phyloP scores from a whole-genome alignment of 2,797 vertebrate species.

The Huso huso region DNA sequence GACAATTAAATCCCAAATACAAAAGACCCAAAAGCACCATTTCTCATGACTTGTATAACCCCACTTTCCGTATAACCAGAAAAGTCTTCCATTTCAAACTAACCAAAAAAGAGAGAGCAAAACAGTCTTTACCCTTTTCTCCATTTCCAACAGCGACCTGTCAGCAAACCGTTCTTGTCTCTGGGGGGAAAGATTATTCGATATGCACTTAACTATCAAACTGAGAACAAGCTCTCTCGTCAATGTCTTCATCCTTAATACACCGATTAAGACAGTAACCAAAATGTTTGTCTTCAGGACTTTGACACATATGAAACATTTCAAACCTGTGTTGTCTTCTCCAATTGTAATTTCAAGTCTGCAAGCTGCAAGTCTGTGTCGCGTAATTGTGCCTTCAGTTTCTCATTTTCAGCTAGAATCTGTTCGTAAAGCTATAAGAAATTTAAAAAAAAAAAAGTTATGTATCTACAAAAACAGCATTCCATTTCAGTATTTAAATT shows the following conservation, averaged over 20 bases:
- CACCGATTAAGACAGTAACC: too few species aligned
- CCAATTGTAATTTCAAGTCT: slow-evolving; percentile 90
- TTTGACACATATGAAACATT: background rate
- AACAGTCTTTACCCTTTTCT: slow-evolving; percentile 88
- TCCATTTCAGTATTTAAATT: too few species aligned
- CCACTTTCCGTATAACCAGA: too few species aligned
- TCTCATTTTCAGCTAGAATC: slow-evolving; percentile 94
- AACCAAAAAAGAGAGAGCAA: background rate
- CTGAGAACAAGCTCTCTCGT: background rate
- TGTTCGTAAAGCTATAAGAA: slow-evolving; percentile 85
- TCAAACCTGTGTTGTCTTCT: slow-evolving; percentile 93
- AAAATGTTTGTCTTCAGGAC: too few species aligned
- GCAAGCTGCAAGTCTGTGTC: slow-evolving; percentile 90
- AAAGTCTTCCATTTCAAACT: too few species aligned
- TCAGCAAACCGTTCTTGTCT: slow-evolving; percentile 96
- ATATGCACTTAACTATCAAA: too few species aligned
- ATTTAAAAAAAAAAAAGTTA: slow-evolving; percentile 1
- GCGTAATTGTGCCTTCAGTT: slow-evolving; percentile 91
- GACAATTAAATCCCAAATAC: too few species aligned
- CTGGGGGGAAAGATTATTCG: slow-evolving; percentile 50
- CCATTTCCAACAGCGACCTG: slow-evolving; percentile 95
- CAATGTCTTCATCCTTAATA: background rate
- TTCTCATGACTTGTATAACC: too few species aligned
- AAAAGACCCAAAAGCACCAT: too few species aligned
- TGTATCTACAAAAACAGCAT: slow-evolving; percentile 10